Base-by-base conservation (phyloP, 2,888 invertebrate species). In the Lycia hirtaria region DNA sequence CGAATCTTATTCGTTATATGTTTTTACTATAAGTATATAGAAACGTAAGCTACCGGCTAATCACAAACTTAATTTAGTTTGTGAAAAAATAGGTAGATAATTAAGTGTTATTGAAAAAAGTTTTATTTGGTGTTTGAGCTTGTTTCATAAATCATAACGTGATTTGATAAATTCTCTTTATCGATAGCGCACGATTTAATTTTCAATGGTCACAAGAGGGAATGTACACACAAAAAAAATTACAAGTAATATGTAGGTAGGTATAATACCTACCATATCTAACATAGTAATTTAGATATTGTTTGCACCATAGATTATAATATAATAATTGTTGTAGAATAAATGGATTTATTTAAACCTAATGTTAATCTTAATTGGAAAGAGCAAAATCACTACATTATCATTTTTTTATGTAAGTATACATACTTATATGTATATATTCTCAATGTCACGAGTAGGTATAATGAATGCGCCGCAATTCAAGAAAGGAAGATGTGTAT, bases 221-320 rank as follows among this genome's bases (percentile, higher is more conserved):
- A n/a, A n/a, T n/a, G n/a, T n/a, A n/a, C n/a, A n/a, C n/a, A n/a
- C n/a, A n/a, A n/a, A n/a, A n/a, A n/a, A n/a, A 14, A 6, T 32
- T 6, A 26, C 26, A 3, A 4, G 26, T 1, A 26, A 26, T 9
- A 5, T 6, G 26, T 26, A 9, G 9, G 4, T 9, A 6, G 1
- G 2, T 14, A 4, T 56, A 61, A 67, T 15, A 26, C 15, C 26
- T 37, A 19, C 22, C 6, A 53, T 43, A 28, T 48, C 26, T 57
- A 84, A 81, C 75, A 81, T 7, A 76, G 76, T 75, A 80, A 75
- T 69, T 78, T 71, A 71, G 76, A 83, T 73, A 81, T 78, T 78
- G 72, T 77, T 82, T 83, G 87, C 84, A 88, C 83, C 87, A 87
- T 81, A 81, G 73, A 48, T 45, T 75, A 77, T 33, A 58, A 44